A percentile compares a stretch with the other conserved stretches of the same genome.
These are phyloP conservation scores for Vidua chalybeata DNA, from an alignment of 2,113 vertebrate genomes.

Conservation along the genomic window DNA sequence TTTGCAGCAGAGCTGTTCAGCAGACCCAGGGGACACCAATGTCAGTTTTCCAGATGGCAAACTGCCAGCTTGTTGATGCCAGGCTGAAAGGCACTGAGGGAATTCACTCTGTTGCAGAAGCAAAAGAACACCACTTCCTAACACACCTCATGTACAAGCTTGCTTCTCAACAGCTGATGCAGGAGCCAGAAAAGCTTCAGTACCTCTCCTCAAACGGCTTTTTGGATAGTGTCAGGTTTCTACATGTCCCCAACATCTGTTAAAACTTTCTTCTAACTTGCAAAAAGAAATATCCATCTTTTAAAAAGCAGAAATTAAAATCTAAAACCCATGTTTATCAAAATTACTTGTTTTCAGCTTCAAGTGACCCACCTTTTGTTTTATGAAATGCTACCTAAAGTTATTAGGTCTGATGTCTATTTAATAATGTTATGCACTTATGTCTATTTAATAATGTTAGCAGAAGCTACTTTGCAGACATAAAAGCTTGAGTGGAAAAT, in stretches of 20 bases:
- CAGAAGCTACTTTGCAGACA: background rate
- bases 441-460: background rate
- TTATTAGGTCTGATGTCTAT: background rate
- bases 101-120: conserved; percentile 36
- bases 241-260: background rate
- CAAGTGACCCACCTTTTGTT: background rate
- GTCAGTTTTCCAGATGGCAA: conserved; percentile 60
- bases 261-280: background rate
- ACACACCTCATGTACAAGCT: background rate
- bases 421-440: background rate
- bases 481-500: conserved; percentile 11
- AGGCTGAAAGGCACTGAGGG: background rate
- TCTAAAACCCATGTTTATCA: background rate
- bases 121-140: conserved; percentile 20
- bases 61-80: conserved; percentile 34
- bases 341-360: background rate
- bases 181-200: background rate
- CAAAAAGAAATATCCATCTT: background rate
- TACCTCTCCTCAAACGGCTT: background rate
- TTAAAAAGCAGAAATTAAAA: background rate
- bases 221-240: background rate
- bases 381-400: conserved; percentile 11
- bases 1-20: background rate
- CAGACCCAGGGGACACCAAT: conserved; percentile 44
- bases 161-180: background rate